Percentiles rank a stretch among this genome's conserved stretches.
These are phyloP conservation scores for Oceanites oceanicus DNA, from an alignment of 2,113 vertebrate species.

Conservation along the genomic window DNA sequence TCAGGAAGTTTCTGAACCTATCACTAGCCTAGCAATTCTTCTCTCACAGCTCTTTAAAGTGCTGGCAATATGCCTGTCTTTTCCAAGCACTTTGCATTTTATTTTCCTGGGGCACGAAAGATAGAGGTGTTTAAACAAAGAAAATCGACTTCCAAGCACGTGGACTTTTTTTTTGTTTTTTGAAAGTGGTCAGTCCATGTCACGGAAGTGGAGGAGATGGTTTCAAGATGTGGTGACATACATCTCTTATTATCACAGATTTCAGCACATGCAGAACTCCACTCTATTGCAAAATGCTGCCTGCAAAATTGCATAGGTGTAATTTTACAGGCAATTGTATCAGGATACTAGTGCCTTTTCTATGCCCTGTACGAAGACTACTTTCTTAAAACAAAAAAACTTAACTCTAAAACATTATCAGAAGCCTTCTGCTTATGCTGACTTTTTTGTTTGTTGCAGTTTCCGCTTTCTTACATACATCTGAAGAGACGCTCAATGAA, in stretches of 20 bases:
- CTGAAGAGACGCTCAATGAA: not conserved
- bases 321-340: not conserved
- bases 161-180: not conserved
- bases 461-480: not conserved
- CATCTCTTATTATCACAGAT: not conserved
- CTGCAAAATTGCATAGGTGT: not conserved
- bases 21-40: not conserved
- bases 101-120: not conserved
- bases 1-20: not conserved
- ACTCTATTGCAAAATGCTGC: not conserved
- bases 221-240: not conserved
- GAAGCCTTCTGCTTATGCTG: not conserved
- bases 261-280: not conserved
- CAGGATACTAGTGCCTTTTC: not conserved
- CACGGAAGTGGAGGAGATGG: not conserved
- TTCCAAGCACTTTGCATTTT: not conserved
- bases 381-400: not conserved
- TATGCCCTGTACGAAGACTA: not conserved
- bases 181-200: not conserved
- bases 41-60: conserved; percentile 5
- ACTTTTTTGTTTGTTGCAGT: not conserved
- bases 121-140: not conserved
- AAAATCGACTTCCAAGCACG: not conserved
- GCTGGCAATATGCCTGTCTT: not conserved
- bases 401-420: not conserved